Conservation (phyloP, 2,797 vertebrate species). For the Liparis tanakae region DNA sequence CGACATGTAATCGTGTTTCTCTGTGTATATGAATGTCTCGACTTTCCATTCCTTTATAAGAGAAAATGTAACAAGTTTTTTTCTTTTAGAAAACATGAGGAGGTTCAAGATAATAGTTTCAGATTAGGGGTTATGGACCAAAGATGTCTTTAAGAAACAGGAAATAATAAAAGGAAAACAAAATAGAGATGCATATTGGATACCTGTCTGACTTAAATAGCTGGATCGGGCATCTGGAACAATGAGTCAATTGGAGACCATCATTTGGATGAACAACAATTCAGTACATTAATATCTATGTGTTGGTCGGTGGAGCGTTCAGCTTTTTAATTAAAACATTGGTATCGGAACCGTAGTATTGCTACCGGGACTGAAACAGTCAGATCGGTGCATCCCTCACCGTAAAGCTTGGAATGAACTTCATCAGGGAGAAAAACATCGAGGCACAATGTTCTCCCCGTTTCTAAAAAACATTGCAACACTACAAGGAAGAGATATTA, state of each 20-base stretch:
- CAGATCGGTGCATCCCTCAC: neutral
- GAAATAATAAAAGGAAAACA: neutral
- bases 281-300: neutral
- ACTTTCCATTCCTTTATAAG: conserved; percentile 1
- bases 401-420: conserved; percentile 33
- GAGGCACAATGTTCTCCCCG: conserved; percentile 26
- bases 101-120: neutral
- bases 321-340: neutral
- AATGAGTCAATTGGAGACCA: too few relatives aligned
- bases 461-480: neutral
- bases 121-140: conserved; percentile 14
- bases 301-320: too few relatives aligned
- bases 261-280: neutral
- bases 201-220: neutral
- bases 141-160: neutral
- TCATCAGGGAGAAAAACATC: conserved; percentile 6
- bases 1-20: neutral
- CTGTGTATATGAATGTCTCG: conserved; percentile 9
- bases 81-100: conserved; percentile 3
- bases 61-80: conserved; percentile 15
- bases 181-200: neutral
- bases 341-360: neutral
- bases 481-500: neutral
- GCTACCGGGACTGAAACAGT: neutral
- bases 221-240: neutral